These are phyloP conservation scores for Thecophora atra DNA, from an alignment of 2,888 invertebrate genomes.

Conservation along the genomic window DNA sequence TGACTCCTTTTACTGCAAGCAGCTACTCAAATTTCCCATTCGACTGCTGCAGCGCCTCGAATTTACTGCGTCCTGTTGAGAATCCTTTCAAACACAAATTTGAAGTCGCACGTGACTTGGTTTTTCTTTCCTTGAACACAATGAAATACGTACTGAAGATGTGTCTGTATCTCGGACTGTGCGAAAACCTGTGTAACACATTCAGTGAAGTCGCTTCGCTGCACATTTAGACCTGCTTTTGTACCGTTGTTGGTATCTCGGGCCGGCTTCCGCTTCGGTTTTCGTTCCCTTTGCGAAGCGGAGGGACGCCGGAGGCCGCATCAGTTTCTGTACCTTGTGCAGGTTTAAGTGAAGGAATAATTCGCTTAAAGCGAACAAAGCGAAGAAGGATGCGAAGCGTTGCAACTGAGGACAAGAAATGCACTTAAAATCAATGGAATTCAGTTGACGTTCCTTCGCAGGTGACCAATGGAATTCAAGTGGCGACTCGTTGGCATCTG, in stretches of 20 bases:
- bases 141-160: not conserved
- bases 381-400: not conserved
- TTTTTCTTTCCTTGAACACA: not conserved
- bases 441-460: not conserved
- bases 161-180: not conserved
- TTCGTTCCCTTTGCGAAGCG: not conserved
- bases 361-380: constrained; percentile 22
- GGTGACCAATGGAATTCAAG: too few relatives aligned
- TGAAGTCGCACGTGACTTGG: constrained; percentile 23
- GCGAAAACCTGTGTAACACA: not conserved
- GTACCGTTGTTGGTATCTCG: not conserved
- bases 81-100: constrained; percentile 18
- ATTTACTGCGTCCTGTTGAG: not conserved
- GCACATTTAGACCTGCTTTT: constrained; percentile 13
- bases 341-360: constrained; percentile 27
- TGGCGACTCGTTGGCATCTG: too few relatives aligned
- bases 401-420: constrained; percentile 11
- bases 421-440: not conserved
- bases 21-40: not conserved
- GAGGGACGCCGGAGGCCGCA: not conserved
- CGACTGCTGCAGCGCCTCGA: not conserved
- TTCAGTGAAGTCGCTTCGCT: constrained; percentile 13
- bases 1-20: not conserved
- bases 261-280: not conserved
- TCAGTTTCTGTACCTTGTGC: constrained; percentile 14